Percentiles rank a stretch among this genome's conserved stretches.
phyloP scores from a whole-genome alignment of 2,888 invertebrate species.

The Diarsia dahlii region DNA sequence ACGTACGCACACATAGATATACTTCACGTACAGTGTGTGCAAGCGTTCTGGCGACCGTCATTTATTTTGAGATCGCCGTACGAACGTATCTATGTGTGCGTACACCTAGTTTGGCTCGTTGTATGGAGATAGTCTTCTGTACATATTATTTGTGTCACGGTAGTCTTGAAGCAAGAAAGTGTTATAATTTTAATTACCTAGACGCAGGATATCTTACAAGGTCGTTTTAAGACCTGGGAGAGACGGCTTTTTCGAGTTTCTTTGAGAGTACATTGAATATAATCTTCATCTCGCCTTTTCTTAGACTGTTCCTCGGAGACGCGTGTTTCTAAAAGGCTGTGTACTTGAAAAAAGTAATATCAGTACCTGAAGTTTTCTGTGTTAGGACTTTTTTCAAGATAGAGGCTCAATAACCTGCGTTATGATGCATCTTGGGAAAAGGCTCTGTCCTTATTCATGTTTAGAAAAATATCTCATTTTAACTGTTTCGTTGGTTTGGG shows the following conservation, averaged over 20 bases:
- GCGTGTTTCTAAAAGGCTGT: background rate
- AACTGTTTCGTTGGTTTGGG: too few species aligned
- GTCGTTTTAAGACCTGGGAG: constrained; percentile 32
- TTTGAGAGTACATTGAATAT: constrained; percentile 41
- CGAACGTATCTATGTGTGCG: background rate
- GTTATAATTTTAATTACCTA: constrained; percentile 59
- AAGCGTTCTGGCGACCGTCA: background rate
- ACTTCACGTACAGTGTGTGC: too few species aligned
- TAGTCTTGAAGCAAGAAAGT: constrained; percentile 43
- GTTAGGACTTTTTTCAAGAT: background rate
- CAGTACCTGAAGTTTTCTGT: background rate
- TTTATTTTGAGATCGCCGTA: background rate
- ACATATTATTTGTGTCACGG: fast-evolving
- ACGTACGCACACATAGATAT: background rate
- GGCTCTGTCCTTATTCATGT: background rate
- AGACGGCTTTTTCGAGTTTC: constrained; percentile 36
- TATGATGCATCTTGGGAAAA: background rate
- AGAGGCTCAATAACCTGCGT: background rate
- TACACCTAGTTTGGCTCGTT: background rate
- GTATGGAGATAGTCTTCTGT: background rate
- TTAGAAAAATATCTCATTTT: too few species aligned
- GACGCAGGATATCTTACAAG: constrained; percentile 41
- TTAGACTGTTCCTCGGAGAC: constrained; percentile 18
- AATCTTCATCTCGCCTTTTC: constrained; percentile 39
- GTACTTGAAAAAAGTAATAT: background rate